Evolutionary conservation across 1,140 invertebrate species (phyloP).

Genomic region (Papilio dardanus): DNA sequence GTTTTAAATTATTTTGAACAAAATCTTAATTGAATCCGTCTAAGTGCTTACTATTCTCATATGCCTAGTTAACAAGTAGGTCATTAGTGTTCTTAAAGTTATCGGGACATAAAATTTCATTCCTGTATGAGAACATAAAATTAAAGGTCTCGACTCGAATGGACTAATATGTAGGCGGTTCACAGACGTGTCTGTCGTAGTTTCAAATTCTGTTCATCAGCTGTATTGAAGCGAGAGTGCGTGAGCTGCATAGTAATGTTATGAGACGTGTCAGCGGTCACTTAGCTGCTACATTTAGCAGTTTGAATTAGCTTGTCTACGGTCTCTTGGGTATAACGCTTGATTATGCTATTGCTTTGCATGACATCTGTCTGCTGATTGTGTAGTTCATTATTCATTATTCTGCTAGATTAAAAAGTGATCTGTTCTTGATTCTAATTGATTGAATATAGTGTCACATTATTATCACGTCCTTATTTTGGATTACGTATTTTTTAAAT

Average conservation of each 20-base stretch:
- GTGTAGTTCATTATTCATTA: neutral
- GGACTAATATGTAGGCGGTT: constrained; percentile 30
- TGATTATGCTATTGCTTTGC: constrained; percentile 13
- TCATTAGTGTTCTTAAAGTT: neutral
- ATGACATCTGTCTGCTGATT: neutral
- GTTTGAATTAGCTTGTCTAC: constrained; percentile 23
- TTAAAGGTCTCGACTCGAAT: neutral
- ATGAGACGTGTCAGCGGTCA: constrained; percentile 29
- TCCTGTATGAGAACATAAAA: neutral
- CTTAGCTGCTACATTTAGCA: constrained; percentile 24
- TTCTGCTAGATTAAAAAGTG: neutral
- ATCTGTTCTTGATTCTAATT: neutral
- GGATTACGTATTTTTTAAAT: no score
- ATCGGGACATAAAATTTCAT: neutral
- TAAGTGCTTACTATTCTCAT: neutral
- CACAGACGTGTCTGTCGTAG: constrained; percentile 35
- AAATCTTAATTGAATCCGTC: neutral
- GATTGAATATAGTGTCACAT: neutral
- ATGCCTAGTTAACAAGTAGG: neutral
- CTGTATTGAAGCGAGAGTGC: constrained; percentile 38
- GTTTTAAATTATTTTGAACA: neutral
- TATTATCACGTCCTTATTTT: neutral
- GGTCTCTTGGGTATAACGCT: constrained; percentile 7
- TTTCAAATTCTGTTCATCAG: constrained; percentile 43
- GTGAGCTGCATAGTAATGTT: constrained; percentile 22